Percentiles rank a stretch among this genome's conserved stretches.
Conservation (phyloP, 2,888 invertebrate genomes). For the Acleris cristana region DNA sequence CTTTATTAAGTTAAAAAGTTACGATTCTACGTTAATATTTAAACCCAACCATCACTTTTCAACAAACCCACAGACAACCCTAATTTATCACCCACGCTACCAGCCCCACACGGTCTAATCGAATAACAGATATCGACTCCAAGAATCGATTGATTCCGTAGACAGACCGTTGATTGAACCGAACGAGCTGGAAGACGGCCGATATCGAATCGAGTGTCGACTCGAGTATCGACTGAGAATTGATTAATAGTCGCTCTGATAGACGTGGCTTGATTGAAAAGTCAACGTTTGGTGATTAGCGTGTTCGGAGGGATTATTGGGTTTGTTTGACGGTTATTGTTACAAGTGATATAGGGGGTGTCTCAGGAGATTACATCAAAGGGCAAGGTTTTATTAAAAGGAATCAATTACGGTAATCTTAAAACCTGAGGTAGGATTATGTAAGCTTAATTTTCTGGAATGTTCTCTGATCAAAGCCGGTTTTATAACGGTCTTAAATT, state of each 20-base stretch:
- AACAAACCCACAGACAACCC: conserved; percentile 34
- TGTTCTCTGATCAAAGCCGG: background rate
- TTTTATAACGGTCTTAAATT: conserved; percentile 6
- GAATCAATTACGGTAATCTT: background rate
- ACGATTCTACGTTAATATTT: background rate
- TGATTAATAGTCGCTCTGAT: conserved; percentile 49
- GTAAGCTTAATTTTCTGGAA: background rate
- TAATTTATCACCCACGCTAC: conserved; percentile 36
- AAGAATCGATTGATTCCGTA: conserved; percentile 34
- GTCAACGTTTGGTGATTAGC: conserved; percentile 69
- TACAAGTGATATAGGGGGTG: conserved; percentile 8
- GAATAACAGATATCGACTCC: conserved; percentile 37
- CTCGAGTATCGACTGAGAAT: conserved; percentile 27
- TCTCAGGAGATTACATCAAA: background rate
- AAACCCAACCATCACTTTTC: background rate
- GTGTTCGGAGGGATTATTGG: conserved; percentile 27
- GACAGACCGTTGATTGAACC: conserved; percentile 35
- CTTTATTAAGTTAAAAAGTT: too few relatives aligned
- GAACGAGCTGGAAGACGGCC: conserved; percentile 33
- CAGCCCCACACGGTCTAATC: conserved; percentile 32
- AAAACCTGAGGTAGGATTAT: background rate
- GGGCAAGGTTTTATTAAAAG: background rate
- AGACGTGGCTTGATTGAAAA: conserved; percentile 78
- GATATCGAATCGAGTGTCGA: conserved; percentile 31
- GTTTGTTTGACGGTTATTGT: conserved; percentile 29